Conservation (phyloP, 2,113 vertebrate species). For the Tragelaphus buxtoni region DNA sequence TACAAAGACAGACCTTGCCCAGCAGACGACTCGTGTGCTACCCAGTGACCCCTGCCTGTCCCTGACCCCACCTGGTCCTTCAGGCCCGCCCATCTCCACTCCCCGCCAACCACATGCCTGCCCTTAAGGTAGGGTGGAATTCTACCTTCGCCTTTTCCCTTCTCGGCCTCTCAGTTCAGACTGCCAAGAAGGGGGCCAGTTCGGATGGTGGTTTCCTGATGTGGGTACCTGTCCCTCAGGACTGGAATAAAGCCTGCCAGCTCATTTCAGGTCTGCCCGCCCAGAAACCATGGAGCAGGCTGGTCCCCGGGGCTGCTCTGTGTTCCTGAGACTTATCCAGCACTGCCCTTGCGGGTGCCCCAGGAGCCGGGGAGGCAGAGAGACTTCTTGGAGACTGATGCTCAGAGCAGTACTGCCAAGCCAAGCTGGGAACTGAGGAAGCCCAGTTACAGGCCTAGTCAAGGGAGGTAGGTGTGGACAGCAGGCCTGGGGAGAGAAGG, state of each 20-base stretch:
- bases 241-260: conserved; percentile 38
- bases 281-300: background rate
- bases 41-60: background rate
- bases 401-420: conserved; percentile 50
- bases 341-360: conserved; percentile 60
- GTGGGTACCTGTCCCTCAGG: conserved; percentile 70
- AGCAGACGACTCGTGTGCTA: background rate
- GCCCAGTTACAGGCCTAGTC: conserved; percentile 47
- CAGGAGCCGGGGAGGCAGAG: conserved; percentile 34
- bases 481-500: background rate
- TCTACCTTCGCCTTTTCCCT: conserved; percentile 30
- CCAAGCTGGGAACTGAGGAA: conserved; percentile 59
- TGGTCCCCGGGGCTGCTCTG: conserved; percentile 7
- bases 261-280: conserved; percentile 35
- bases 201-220: conserved; percentile 63
- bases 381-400: conserved; percentile 58
- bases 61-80: background rate
- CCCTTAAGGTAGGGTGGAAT: conserved; percentile 26
- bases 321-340: conserved; percentile 21
- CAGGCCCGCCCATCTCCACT: background rate
- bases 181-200: conserved; percentile 67
- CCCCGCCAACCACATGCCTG: background rate
- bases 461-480: conserved; percentile 35
- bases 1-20: background rate
- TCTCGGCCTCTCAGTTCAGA: background rate